A percentile compares a stretch with the other conserved stretches of the same genome.
Conservation (phyloP, 2,888 invertebrate genomes). For the Torymus texanus region DNA sequence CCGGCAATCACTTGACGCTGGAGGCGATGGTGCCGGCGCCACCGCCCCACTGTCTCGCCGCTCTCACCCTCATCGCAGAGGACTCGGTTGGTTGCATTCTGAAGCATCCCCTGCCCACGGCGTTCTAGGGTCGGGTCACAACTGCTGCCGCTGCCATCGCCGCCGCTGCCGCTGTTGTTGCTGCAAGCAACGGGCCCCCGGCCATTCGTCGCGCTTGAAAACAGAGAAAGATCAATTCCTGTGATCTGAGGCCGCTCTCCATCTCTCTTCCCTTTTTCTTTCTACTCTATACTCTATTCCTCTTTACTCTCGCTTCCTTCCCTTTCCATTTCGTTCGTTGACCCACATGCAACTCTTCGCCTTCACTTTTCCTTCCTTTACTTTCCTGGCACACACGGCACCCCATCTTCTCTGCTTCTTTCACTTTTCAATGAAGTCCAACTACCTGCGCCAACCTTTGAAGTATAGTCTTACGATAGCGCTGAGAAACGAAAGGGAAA, state of each 20-base stretch:
- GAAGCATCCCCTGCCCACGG: slow-evolving; percentile 79
- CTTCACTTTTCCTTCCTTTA: no score
- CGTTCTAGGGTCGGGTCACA: slow-evolving; percentile 69
- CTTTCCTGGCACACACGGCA: no score
- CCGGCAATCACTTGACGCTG: slow-evolving; percentile 68
- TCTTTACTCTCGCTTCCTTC: no score
- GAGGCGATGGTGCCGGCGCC: slow-evolving; percentile 71
- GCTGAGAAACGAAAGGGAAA: no score
- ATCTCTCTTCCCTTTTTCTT: slow-evolving; percentile 1
- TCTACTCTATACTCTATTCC: not conserved
- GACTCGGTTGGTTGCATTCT: slow-evolving; percentile 83
- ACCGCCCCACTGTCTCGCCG: slow-evolving; percentile 67
- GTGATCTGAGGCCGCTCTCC: slow-evolving; percentile 32
- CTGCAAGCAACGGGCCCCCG: not conserved
- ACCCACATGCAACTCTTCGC: no score
- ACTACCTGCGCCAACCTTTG: no score
- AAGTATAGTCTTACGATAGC: no score
- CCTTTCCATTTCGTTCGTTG: no score
- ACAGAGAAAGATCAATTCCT: slow-evolving; percentile 7
- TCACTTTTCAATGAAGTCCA: no score
- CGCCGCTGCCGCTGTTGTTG: no score
- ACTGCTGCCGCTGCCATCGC: no score
- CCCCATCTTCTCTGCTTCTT: no score
- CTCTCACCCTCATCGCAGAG: slow-evolving; percentile 80
- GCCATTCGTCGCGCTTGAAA: slow-evolving; percentile 15